These are phyloP conservation scores for Lerista edwardsae DNA, from an alignment of 2,797 vertebrate species.

Conservation along the genomic window DNA sequence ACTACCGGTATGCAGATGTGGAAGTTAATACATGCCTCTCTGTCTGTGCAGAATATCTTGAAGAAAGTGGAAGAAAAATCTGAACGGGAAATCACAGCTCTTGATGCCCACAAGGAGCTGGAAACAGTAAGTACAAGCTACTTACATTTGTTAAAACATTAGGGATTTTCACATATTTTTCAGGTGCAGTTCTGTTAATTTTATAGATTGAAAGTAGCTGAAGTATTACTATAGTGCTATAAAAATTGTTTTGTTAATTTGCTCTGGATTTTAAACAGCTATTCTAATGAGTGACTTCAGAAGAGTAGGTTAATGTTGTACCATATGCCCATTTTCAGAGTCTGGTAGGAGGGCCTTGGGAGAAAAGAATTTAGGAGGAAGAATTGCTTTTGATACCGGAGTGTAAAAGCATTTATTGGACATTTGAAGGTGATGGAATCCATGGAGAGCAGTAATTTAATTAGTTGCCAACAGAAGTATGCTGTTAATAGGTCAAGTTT, in stretches of 20 bases:
- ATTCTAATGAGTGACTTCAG: not conserved
- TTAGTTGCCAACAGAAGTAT: conserved; percentile 37
- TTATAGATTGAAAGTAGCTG: not conserved
- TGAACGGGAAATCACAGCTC: conserved; percentile 85
- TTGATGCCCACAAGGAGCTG: conserved; percentile 90
- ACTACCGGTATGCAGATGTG: not conserved
- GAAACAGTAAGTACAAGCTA: conserved; percentile 83
- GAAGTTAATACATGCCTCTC: conserved; percentile 38
- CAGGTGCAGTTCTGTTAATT: not conserved
- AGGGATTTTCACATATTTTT: not conserved
- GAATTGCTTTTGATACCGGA: not conserved
- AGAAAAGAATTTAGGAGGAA: not conserved
- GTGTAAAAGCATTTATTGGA: conserved; percentile 38
- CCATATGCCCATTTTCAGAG: not conserved
- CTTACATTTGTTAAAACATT: not conserved
- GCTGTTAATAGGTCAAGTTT: conserved; percentile 52
- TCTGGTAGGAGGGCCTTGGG: conserved; percentile 2
- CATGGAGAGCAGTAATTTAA: conserved; percentile 37
- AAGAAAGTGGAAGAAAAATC: conserved; percentile 93
- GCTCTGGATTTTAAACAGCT: not conserved
- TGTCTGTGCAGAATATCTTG: conserved; percentile 87
- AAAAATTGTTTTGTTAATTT: not conserved
- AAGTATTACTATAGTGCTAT: not conserved
- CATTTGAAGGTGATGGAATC: conserved; percentile 50
- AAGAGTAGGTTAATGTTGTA: not conserved